A percentile compares a stretch with the other conserved stretches of the same genome.
phyloP scores from a whole-genome alignment of 2,797 vertebrate species.

The Gymnoscopelus braueri region DNA sequence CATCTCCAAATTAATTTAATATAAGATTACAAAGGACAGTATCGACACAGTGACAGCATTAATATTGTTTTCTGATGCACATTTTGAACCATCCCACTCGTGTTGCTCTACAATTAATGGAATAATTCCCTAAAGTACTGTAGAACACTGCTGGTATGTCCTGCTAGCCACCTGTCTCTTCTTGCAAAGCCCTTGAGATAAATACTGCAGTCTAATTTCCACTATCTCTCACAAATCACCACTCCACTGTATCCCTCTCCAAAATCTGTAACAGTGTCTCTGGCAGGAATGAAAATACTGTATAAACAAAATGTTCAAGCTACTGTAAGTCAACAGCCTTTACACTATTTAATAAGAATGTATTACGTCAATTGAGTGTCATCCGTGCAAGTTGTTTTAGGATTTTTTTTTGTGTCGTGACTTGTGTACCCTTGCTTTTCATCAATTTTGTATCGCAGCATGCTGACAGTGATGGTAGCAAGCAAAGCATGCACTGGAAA shows the following conservation, averaged over 20 bases:
- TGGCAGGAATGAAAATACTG: not conserved
- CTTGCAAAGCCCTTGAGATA: not conserved
- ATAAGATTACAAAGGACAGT: conserved; percentile 26
- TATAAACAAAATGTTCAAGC: not conserved
- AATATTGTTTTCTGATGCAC: conserved; percentile 15
- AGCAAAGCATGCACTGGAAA: conserved; percentile 2
- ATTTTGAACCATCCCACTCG: not conserved
- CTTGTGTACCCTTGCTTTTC: not conserved
- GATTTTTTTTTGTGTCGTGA: not conserved
- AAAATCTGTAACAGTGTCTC: not conserved
- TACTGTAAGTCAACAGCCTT: not conserved
- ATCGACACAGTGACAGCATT: not conserved
- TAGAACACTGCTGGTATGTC: not conserved
- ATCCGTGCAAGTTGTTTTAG: too few relatives aligned
- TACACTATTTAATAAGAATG: not conserved
- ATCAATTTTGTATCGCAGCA: not conserved
- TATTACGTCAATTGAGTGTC: too few relatives aligned
- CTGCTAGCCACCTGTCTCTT: not conserved
- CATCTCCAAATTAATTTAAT: conserved; percentile 44
- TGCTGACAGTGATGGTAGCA: not conserved
- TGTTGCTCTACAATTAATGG: not conserved
- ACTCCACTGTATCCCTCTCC: not conserved
- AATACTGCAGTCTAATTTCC: not conserved
- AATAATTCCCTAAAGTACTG: not conserved
- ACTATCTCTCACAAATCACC: not conserved